Evolutionary conservation across 2,113 vertebrate genomes (phyloP).

Genomic region (Ictalurus punctatus): DNA sequence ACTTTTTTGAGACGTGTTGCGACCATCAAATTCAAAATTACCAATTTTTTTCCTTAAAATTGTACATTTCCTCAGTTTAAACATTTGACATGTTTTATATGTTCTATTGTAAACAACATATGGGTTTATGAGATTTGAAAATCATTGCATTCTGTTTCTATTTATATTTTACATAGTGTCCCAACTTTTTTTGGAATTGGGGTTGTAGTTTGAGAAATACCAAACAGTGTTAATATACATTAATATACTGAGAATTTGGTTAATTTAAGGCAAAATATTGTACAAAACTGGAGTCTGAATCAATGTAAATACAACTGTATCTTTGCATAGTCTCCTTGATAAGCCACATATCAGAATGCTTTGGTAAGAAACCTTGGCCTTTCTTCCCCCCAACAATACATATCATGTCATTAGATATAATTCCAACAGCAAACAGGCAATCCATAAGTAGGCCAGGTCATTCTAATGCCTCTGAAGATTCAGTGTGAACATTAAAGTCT

Average conservation of each 20-base stretch:
- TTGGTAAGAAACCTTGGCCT: no score
- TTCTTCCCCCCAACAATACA: background rate
- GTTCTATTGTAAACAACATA: no score
- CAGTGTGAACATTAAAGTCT: background rate
- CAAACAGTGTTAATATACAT: background rate
- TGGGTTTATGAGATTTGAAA: no score
- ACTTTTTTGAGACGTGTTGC: no score
- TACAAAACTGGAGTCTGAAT: background rate
- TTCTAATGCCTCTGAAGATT: background rate
- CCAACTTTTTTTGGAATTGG: no score
- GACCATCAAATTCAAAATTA: no score
- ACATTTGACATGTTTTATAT: no score
- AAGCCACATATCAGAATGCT: background rate
- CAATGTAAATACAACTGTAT: background rate
- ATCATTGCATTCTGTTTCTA: no score
- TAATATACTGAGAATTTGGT: background rate
- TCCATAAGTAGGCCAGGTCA: background rate
- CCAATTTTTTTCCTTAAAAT: no score
- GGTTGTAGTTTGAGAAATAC: background rate
- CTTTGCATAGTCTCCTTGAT: background rate
- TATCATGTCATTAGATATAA: background rate
- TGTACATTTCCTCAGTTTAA: no score
- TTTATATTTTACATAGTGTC: no score
- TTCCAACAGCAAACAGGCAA: background rate
- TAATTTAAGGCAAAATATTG: background rate